Base-by-base conservation (phyloP, 1,140 invertebrate genomes). In the Phortica variegata region DNA sequence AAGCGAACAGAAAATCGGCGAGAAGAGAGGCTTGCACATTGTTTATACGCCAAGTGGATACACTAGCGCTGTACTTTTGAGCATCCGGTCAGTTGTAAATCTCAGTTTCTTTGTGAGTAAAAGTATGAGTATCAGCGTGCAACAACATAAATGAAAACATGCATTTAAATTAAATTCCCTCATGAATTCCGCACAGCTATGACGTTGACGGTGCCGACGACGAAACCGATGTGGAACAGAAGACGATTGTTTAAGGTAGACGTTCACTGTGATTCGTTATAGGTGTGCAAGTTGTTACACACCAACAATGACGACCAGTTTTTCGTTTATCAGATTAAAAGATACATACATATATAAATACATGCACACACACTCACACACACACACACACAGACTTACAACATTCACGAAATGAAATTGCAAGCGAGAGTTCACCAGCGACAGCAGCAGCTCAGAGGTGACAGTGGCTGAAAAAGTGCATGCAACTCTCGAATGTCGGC, bases 151-250 rank as follows among this genome's bases (percentile, higher is more conserved):
- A 54, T 56, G 54, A 52, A 55, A 58, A 54, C 54, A 55, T 52
- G 58, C 58, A 60, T 60, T 58, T 60, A 60, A 60, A 60, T 60
- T 58, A 55, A 60, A 60, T 60, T 60, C 55, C 58, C 51, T 60
- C 51, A 60, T 60, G 52, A 60, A 60, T 60, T 57, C 57, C 54
- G n/a, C n/a, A n/a, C n/a, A n/a, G n/a, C n/a, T n/a, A n/a, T n/a
- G n/a, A n/a, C n/a, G n/a, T n/a, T 36, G 56, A 47, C 57, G 57
- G 54, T 47, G 54, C 39, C 38, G 21, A 29, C 12, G n/a, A n/a
- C n/a, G n/a, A n/a, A n/a, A n/a, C n/a, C n/a, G 15, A 16, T 21
- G 21, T 21, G 31, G 41, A 43, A 21, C 41, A 26, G 21, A 16
- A 23, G 17, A 21, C 40, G 31, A 26, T 16, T 26, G n/a, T 40